These are phyloP conservation scores for Sitodiplosis mosellana DNA, from an alignment of 1,140 invertebrate genomes.

Conservation along the genomic window DNA sequence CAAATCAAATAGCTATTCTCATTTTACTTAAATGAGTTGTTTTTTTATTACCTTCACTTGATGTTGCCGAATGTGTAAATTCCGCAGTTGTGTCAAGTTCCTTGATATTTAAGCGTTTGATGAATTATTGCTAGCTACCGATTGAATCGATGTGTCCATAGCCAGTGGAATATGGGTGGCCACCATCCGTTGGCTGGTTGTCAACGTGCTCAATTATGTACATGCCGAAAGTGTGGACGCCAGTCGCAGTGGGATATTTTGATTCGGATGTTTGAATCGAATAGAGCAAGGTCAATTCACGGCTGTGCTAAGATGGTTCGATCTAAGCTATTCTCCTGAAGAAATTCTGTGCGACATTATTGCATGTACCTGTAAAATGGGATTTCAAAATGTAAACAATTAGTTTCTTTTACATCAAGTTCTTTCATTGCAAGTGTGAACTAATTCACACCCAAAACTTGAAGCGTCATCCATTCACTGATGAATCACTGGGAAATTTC, in stretches of 20 bases:
- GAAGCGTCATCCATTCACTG: conserved; percentile 95
- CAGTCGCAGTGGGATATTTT: conserved; percentile 45
- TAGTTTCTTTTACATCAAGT: no score
- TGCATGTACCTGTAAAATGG: conserved; percentile 35
- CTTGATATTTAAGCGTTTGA: background rate
- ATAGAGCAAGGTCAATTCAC: conserved; percentile 69
- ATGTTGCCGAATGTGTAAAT: conserved; percentile 7
- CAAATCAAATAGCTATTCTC: no score
- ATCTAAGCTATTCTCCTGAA: conserved; percentile 41
- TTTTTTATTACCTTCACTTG: background rate
- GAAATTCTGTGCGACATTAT: conserved; percentile 42
- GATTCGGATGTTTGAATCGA: conserved; percentile 50
- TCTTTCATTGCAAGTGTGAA: no score
- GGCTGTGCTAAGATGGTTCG: conserved; percentile 69
- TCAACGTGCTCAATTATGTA: conserved; percentile 55
- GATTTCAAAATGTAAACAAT: no score
- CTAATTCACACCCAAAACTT: conserved; percentile 55
- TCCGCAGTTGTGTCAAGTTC: conserved; percentile 3
- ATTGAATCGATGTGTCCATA: no score
- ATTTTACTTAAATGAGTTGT: conserved; percentile 1
- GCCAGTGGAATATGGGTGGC: conserved; percentile 18
- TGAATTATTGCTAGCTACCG: no score
- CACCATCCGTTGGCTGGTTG: conserved; percentile 67
- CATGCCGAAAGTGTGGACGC: conserved; percentile 75
- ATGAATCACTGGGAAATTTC: conserved; percentile 84